Base-by-base conservation (phyloP, 1,140 invertebrate genomes). In the Alviniconcha marisindica region DNA sequence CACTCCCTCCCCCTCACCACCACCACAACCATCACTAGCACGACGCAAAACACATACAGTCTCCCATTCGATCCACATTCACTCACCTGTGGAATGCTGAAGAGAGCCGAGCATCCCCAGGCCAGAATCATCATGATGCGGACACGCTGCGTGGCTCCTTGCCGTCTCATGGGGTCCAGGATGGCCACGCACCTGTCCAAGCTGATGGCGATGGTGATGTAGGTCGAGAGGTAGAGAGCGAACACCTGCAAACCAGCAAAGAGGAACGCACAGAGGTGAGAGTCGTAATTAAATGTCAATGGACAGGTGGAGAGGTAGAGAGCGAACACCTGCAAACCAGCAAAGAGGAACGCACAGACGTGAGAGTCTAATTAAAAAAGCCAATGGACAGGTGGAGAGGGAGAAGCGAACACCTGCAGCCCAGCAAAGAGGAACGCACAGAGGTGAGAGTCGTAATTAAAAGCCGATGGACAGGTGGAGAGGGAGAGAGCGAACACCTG, bases 71-170 rank as follows among this genome's bases (percentile, higher is more conserved):
- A 42, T 18, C 4, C 2, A 38, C n/a, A 2, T n/a, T n/a, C 33
- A 84, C 87, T 94, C 93, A 97, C 96, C 95, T 97, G 96, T n/a
- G 96, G 97, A 87, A 96, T 92, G 91, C 96, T 96, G 38, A 97
- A 94, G 3, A 96, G 63, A 15, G 95, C 94, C 84, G 96, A 96
- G 2, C 96, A 90, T 1, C 95, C 91, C 95, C 96, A 97, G 4
- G 95, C 95, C 33, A 95, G 90, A 0, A 94, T 92, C 36, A 91
- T 89, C 91, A 92, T 92, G 7, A 87, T 83, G n/a, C 87, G 78
- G 2, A 92, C 91, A 94, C 94, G 77, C 94, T 94, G 88, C 94
- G 95, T 94, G 33, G 96, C 96, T 33, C 95, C 95, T 81, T 96
- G 94, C 81, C 95, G 94, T 76, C 96, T 96, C 94, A 97, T 96